phyloP scores from a whole-genome alignment of 2,113 vertebrate species.

The Centropus unirufus region DNA sequence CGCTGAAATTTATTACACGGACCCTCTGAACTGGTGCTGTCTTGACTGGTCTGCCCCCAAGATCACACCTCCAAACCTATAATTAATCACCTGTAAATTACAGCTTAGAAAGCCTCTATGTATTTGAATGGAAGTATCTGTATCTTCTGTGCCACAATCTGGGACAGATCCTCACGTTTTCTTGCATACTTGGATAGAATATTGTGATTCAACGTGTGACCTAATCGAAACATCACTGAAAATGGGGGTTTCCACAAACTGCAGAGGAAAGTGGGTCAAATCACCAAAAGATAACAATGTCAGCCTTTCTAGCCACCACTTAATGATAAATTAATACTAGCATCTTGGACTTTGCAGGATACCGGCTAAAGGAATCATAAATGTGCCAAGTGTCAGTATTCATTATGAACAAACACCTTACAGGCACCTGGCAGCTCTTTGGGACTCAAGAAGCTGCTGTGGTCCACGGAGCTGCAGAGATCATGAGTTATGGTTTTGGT shows the following conservation, averaged over 20 bases:
- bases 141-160: background rate
- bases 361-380: background rate
- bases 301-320: background rate
- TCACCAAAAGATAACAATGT: background rate
- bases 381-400: background rate
- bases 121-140: background rate
- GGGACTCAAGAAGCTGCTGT: background rate
- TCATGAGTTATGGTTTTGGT: background rate
- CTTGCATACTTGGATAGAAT: background rate
- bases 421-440: background rate
- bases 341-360: background rate
- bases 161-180: background rate
- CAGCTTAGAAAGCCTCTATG: background rate
- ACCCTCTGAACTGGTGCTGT: background rate
- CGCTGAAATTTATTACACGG: background rate
- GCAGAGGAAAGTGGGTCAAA: background rate
- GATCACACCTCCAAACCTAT: background rate
- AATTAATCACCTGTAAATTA: background rate
- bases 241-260: background rate
- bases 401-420: background rate
- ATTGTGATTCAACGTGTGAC: background rate
- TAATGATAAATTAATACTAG: background rate
- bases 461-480: background rate
- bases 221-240: background rate
- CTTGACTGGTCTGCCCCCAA: background rate